phyloP scores from a whole-genome alignment of 2,797 vertebrate species.

The Anniella stebbinsi region DNA sequence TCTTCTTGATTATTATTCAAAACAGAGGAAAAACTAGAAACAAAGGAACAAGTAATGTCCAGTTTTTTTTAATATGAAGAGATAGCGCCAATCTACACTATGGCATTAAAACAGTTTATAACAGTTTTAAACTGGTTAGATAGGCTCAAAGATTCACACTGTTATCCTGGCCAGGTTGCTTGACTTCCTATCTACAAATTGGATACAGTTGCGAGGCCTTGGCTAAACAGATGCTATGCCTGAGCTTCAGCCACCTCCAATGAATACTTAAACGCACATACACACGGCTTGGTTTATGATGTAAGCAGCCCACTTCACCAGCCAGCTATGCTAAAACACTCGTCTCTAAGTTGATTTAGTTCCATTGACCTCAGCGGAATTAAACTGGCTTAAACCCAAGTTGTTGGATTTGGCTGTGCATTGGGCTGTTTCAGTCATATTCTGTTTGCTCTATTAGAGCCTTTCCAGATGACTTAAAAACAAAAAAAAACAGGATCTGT shows the following conservation, averaged over 20 bases:
- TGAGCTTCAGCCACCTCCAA: conserved; percentile 44
- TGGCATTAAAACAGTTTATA: no score
- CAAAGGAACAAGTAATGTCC: background rate
- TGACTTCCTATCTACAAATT: conserved; percentile 52
- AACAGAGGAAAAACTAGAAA: conserved; percentile 48
- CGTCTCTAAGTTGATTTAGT: conserved; percentile 19
- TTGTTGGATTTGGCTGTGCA: conserved; percentile 9
- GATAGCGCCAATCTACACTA: no score
- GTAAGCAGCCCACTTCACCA: conserved; percentile 1
- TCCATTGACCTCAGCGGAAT: conserved; percentile 20
- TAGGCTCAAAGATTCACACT: conserved; percentile 23
- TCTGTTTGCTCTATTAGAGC: background rate
- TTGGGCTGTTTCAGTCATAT: conserved; percentile 2
- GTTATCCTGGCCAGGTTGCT: conserved; percentile 40
- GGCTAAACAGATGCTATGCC: conserved; percentile 48
- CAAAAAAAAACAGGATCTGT: background rate
- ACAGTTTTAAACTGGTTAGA: no score
- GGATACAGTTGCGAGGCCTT: conserved; percentile 45
- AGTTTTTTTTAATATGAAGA: background rate
- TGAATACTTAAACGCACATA: conserved; percentile 26
- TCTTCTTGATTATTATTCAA: conserved; percentile 52
- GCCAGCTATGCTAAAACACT: conserved; percentile 30
- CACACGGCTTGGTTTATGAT: background rate
- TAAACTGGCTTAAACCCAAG: conserved; percentile 21
- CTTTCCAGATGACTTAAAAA: background rate